Evolutionary conservation across 1,140 invertebrate genomes (phyloP).

Genomic region (Camponotus floridanus): DNA sequence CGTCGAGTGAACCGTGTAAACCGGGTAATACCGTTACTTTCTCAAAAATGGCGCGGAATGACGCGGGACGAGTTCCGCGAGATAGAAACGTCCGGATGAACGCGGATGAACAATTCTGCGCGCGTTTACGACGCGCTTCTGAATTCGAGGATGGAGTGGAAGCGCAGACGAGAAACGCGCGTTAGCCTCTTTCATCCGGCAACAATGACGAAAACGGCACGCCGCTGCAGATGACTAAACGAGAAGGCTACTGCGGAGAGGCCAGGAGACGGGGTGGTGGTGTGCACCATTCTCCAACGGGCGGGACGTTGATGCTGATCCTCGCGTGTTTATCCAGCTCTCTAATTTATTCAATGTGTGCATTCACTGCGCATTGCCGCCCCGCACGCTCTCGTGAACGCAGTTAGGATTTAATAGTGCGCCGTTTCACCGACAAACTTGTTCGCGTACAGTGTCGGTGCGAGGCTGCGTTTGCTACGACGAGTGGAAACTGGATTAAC

Average conservation of each 20-base stretch:
- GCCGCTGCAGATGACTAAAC: conserved; percentile 52
- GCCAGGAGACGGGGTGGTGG: not conserved
- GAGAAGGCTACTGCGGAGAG: conserved; percentile 43
- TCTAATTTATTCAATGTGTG: conserved; percentile 82
- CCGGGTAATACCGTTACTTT: not conserved
- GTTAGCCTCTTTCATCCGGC: conserved; percentile 65
- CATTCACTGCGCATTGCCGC: conserved; percentile 77
- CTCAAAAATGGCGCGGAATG: not conserved
- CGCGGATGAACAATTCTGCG: conserved; percentile 37
- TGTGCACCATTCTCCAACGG: conserved; percentile 53
- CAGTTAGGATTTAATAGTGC: conserved; percentile 81
- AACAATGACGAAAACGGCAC: conserved; percentile 67
- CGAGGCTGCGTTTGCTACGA: conserved; percentile 66
- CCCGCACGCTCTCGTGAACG: conserved; percentile 72
- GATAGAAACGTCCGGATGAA: conserved; percentile 1
- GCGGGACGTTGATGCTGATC: conserved; percentile 70
- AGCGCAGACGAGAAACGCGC: conserved; percentile 45
- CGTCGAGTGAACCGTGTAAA: not conserved
- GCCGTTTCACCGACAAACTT: conserved; percentile 78
- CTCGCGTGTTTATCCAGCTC: conserved; percentile 78
- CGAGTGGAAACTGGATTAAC: conserved; percentile 77
- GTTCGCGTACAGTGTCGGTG: conserved; percentile 60
- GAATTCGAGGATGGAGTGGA: not conserved
- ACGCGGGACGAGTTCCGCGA: not conserved
- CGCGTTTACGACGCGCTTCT: not conserved